phyloP scores from a whole-genome alignment of 2,888 invertebrate genomes.

The Blera fallax region DNA sequence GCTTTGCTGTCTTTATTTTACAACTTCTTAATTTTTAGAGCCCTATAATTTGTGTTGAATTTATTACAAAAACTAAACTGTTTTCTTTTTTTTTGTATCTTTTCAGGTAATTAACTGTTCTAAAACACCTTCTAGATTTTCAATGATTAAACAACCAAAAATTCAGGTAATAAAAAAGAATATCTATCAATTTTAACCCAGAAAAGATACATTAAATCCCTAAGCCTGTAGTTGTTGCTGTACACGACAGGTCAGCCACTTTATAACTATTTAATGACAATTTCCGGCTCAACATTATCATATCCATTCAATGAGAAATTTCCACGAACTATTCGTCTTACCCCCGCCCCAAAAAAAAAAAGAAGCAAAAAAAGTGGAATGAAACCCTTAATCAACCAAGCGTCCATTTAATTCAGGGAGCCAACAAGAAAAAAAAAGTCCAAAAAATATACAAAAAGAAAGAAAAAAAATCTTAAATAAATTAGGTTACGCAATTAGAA shows the following conservation, averaged over 20 bases:
- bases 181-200: slow-evolving; percentile 39
- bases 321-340: slow-evolving; percentile 39
- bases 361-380: slow-evolving; percentile 1
- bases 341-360: slow-evolving; percentile 1
- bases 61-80: slow-evolving; percentile 42
- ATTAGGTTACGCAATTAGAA: slow-evolving; percentile 63
- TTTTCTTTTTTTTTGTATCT: slow-evolving; percentile 27
- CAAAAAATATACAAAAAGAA: neutral
- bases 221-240: slow-evolving; percentile 15
- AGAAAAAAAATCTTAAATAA: slow-evolving; percentile 20
- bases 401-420: slow-evolving; percentile 47
- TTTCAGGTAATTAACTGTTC: slow-evolving; percentile 68
- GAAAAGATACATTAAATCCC: slow-evolving; percentile 49
- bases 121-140: slow-evolving; percentile 26
- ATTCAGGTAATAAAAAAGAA: slow-evolving; percentile 41
- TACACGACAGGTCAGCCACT: slow-evolving; percentile 47
- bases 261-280: slow-evolving; percentile 62
- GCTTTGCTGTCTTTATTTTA: slow-evolving; percentile 11
- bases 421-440: neutral
- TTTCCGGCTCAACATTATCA: slow-evolving; percentile 62
- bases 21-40: neutral
- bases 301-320: slow-evolving; percentile 59
- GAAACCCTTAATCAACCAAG: slow-evolving; percentile 60
- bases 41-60: slow-evolving; percentile 50
- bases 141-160: slow-evolving; percentile 10